These are phyloP conservation scores for Biston betularia DNA, from an alignment of 2,888 invertebrate genomes.

Conservation along the genomic window DNA sequence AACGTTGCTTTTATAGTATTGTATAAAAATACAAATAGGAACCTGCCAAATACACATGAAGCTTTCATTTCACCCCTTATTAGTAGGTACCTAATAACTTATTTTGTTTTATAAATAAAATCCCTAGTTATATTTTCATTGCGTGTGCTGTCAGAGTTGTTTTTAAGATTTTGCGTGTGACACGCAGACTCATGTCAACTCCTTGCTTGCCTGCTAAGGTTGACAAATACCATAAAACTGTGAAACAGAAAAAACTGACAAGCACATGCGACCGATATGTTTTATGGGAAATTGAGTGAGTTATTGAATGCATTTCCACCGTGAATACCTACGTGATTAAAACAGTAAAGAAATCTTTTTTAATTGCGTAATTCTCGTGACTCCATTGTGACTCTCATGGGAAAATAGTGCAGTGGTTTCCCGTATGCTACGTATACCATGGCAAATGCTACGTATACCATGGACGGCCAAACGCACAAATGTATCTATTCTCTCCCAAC, in stretches of 20 bases:
- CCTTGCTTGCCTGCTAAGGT: constrained; percentile 11
- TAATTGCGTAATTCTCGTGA: too few species aligned
- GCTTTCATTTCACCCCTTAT: neutral
- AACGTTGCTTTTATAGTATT: neutral
- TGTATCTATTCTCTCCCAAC: too few species aligned
- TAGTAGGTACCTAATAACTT: constrained; percentile 3
- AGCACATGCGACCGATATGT: constrained; percentile 47
- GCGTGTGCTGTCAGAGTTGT: constrained; percentile 57
- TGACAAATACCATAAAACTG: constrained; percentile 25
- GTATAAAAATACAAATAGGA: neutral
- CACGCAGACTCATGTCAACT: constrained; percentile 67
- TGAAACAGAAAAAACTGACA: constrained; percentile 49
- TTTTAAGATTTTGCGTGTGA: constrained; percentile 71
- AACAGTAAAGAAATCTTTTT: too few species aligned
- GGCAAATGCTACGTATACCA: too few species aligned
- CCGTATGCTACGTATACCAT: too few species aligned
- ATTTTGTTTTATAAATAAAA: constrained; percentile 46
- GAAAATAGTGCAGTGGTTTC: too few species aligned
- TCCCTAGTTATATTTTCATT: constrained; percentile 64
- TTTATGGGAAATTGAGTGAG: constrained; percentile 36
- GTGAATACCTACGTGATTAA: constrained; percentile 8
- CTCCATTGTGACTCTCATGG: too few species aligned
- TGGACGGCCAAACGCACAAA: too few species aligned
- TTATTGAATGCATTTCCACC: constrained; percentile 31
- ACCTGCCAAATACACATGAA: neutral